Evolutionary conservation across 2,888 invertebrate genomes (phyloP), one percentile per base, ranked within the genome.

Genomic region (Drosophila aldrichi): DNA sequence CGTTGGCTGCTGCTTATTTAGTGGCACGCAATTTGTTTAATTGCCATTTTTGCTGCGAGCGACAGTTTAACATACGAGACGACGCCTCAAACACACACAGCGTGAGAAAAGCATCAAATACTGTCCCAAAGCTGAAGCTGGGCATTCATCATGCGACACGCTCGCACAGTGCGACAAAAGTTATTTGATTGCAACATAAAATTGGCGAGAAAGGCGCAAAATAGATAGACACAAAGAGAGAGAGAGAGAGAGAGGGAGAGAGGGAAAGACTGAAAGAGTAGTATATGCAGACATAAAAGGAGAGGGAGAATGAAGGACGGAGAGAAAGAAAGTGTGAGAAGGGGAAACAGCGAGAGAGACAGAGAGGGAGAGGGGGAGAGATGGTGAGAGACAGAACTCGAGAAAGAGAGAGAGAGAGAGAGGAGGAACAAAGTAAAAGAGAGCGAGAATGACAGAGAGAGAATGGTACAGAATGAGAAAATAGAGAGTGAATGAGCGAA

Each of bases 51-150:
- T 72, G 90, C 92, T 90, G 81, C 75, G 81, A 89, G 92, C 90
- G 92, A 92, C 92, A 91, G 87, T 91, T 91, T 91, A 91, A 92
- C 88, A 90, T 89, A 92, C 91, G 92, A 90, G 87, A 71, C 65
- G 76, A 79, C 81, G 80, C 80, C 84, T 76, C 77, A 74, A 75
- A 63, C 67, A 66, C 67, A 73, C 73, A 70, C 81, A 74, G 82
- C 87, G 88, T 89, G 89, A 88, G 88, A 84, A 89, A 87, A 86
- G 80, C 82, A 69, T 62, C 69, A 70, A 84, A 74, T 72, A 70
- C 56, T 84, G 73, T 70, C 58, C 64, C 74, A 63, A 38, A 67
- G 73, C 49, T 55, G 67, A 58, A 65, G 52, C 60, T 51, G 62
- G 51, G 76, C 89, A 88, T 84, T 83, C 79, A 88, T 88, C 89